Base-by-base conservation (phyloP, 2,888 invertebrate species). In the Hecatera dysodea region DNA sequence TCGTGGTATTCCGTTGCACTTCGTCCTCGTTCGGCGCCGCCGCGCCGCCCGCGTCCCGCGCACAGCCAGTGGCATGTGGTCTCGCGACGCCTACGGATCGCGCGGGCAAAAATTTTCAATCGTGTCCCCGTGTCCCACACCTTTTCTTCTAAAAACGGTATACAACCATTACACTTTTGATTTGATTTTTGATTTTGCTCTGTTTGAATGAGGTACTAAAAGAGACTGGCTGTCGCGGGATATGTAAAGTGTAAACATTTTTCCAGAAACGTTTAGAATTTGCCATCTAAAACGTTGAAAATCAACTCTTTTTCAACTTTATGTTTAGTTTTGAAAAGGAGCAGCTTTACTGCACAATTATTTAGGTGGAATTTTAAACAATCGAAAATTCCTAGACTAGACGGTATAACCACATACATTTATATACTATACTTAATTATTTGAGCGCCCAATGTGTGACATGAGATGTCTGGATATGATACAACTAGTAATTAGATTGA, bases 381-480 rank as follows among this genome's bases (percentile, higher is more conserved):
- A 52, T 24, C 8, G 17, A 52, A 52, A 8, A 17, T 27, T 19
- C 2, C 3, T 8, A 52, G 17, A 27, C 52, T 27, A 17, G 33
- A 55, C 55, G 48, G 12, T 48, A 48, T 6, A 6, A 44, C 12
- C 4, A 22, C 5, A 12, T 22, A n/a, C 12, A 48, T 48, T 6
- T 12, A 24, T 12, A 5, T 1, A 46, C 0, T 46, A n/a, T 2
- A 48, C 6, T 15, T 53, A 48, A 12, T 9, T 53, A 53, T 19
- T 33, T 5, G 11, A 55, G 33, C 9, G 11, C 24, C 19, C 27
- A 22, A 24, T 44, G 50, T 15, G 29, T 52, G 57, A 67, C 27
- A 17, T 19, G 44, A 46, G 64, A 70, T 65, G 63, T 65, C 64
- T 70, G 33, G 9, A n/a, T 50, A 19, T 60, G 76, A 70, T 56